Base-by-base conservation (phyloP, 2,888 invertebrate genomes). In the Bellardia bayeri region DNA sequence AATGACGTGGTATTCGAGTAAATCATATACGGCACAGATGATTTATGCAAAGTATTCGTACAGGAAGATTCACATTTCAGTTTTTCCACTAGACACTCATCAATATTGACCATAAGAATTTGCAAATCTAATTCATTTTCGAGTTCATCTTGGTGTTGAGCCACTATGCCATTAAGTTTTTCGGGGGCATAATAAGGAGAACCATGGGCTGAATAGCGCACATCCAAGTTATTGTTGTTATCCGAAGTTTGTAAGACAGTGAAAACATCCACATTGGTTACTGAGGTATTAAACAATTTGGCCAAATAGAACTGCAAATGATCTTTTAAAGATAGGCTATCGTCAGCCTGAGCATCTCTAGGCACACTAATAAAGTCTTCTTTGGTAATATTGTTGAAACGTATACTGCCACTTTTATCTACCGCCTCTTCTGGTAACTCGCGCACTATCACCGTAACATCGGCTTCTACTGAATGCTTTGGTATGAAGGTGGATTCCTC, bases 1-100 rank as follows among this genome's bases (percentile, higher is more conserved):
- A 99, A 98, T 4, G 98, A 98, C 0, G 98, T 98, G 1, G 96
- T 96, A 92, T 99, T 99, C 0, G 99, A 98, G 91, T 97, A 98
- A 8, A 99, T 97, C 7, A 97, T 95, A 49, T 96, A 95, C 0
- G 98, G 97, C 1, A 95, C 95, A 16, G 96, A 96, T 81, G 96
- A 96, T 91, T 96, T 96, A 90, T 95, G 95, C 79, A 99, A 94
- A 30, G 95, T 95, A 90, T 98, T 98, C 3, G 96, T 95, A 91
- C 99, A 99, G 0, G 98, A 97, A 33, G 96, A 95, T 88, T 93
- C 93, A 89, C 96, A 96, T 82, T 96, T 95, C 63, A 95, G 94
- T 88, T 95, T 96, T 93, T 98, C 98, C 82, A 96, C 95, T 8
- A 98, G 94, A 90, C 98, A 98, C 92, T 98, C 98, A 92, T 98